Conservation (phyloP, 2,888 invertebrate species). For the Bruchidius siliquastri region DNA sequence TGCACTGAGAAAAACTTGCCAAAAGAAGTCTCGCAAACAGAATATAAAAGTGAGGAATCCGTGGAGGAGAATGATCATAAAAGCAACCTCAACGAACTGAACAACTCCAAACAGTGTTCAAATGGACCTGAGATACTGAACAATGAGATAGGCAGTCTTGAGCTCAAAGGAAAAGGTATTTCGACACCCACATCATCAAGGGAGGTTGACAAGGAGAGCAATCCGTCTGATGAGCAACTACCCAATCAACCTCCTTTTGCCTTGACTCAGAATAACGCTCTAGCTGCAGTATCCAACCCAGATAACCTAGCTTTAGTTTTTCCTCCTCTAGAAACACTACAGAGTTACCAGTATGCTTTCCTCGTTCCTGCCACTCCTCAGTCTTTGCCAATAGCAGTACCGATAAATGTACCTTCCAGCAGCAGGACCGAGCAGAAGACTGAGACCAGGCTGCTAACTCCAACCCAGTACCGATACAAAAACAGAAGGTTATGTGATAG, state of each 20-base stretch:
- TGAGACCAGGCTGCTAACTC: slow-evolving; percentile 55
- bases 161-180: slow-evolving; percentile 17
- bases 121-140: slow-evolving; percentile 13
- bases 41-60: slow-evolving; percentile 13
- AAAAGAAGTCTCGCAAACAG: slow-evolving; percentile 33
- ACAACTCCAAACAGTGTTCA: slow-evolving; percentile 16
- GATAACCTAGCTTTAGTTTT: slow-evolving; percentile 45
- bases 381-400: slow-evolving; percentile 35
- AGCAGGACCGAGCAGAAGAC: slow-evolving; percentile 34
- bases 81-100: slow-evolving; percentile 18
- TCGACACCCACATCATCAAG: slow-evolving; percentile 16
- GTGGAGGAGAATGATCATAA: slow-evolving; percentile 9
- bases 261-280: slow-evolving; percentile 3
- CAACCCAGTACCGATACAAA: slow-evolving; percentile 52
- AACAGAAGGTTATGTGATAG: slow-evolving; percentile 55
- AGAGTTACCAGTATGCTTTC: slow-evolving; percentile 57
- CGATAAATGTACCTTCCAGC: slow-evolving; percentile 30
- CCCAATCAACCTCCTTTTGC: slow-evolving; percentile 3
- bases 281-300: slow-evolving; percentile 23
- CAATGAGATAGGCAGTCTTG: slow-evolving; percentile 27
- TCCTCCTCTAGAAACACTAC: slow-evolving; percentile 45
- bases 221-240: slow-evolving; percentile 2
- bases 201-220: no score
- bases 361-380: slow-evolving; percentile 48
- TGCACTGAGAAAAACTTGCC: slow-evolving; percentile 30